Base-by-base conservation (phyloP, 1,140 invertebrate species). In the fruit fly (Drosophila melanogaster) region DNA sequence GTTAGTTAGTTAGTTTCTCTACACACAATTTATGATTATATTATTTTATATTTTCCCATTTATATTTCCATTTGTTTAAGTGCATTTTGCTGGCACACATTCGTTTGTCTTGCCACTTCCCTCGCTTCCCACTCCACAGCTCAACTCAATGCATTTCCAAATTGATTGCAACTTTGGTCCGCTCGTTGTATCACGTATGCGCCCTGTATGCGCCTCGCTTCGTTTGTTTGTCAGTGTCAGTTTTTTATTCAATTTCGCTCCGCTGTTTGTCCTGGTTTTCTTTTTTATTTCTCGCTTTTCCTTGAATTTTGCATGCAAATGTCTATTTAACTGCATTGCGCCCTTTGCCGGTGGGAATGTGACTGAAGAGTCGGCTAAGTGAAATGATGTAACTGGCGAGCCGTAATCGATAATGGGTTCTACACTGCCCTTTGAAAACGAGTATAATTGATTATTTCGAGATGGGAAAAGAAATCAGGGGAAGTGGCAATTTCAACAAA, bases 111-210 rank as follows among this genome's bases (percentile, higher is more conserved):
- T 75, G 51, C 58, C 47, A 57, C 41, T 38, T 44, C 24, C 37
- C 33, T 41, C 26, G 53, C 54, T 51, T 57, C 59, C 54, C 62
- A 53, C 49, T 51, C 57, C 38, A 44, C 17, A 46, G 44, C 49
- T 57, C 58, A 38, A 57, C 44, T 57, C 46, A 66, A 62, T 90
- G 79, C 79, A 84, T 74, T 84, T 79, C 35, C 50, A 91, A 91
- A 91, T 91, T 91, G 85, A 91, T 87, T 91, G 85, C 81, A 91
- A 81, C 79, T 91, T 89, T 83, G 69, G 60, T 79, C 41, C 40
- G 57, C 56, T 77, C 47, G 64, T 62, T 47, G 43, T 66, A 71
- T 77, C 78, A 84, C 66, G 75, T 79, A 83, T 75, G 57, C 75
- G 62, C 56, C 61, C 57, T 65, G 71, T 50, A 54, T 73, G 43